Percentiles rank a stretch among this genome's conserved stretches.
These are phyloP conservation scores for Pseudococcus longispinus DNA, from an alignment of 2,888 invertebrate genomes.

Conservation along the genomic window DNA sequence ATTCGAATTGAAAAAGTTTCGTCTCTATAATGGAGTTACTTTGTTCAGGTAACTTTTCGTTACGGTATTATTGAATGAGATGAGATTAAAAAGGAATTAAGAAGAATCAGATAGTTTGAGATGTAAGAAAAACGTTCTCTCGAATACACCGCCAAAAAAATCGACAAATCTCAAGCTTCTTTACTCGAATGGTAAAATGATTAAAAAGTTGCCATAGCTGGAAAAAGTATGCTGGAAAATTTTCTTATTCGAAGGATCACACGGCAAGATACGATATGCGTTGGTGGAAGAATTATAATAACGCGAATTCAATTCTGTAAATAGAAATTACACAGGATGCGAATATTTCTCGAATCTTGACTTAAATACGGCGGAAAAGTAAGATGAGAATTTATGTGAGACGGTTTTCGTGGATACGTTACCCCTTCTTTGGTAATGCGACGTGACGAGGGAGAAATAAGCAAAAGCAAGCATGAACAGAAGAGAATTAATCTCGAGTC, in stretches of 20 bases:
- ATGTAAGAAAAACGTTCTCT: background rate
- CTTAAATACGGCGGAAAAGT: background rate
- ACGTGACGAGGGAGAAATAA: background rate
- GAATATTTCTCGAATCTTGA: background rate
- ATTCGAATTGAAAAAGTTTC: constrained; percentile 8
- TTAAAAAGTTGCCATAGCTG: background rate
- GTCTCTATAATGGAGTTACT: constrained; percentile 3
- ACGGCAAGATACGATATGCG: background rate
- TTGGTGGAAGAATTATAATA: background rate
- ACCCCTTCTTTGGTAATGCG: background rate
- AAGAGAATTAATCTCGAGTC: background rate
- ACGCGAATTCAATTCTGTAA: background rate
- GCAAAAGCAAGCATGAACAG: background rate
- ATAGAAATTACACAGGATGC: background rate
- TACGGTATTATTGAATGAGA: constrained; percentile 2
- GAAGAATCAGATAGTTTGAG: background rate
- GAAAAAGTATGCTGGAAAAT: background rate
- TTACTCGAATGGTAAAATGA: background rate
- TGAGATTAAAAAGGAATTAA: constrained; percentile 19
- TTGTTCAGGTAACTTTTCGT: constrained; percentile 21
- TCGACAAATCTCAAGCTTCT: background rate
- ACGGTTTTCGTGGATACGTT: background rate
- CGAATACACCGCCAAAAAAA: background rate
- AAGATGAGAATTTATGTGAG: background rate
- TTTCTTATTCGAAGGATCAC: background rate